Conservation (phyloP, 2,113 vertebrate species). For the Edolisoma coerulescens region DNA sequence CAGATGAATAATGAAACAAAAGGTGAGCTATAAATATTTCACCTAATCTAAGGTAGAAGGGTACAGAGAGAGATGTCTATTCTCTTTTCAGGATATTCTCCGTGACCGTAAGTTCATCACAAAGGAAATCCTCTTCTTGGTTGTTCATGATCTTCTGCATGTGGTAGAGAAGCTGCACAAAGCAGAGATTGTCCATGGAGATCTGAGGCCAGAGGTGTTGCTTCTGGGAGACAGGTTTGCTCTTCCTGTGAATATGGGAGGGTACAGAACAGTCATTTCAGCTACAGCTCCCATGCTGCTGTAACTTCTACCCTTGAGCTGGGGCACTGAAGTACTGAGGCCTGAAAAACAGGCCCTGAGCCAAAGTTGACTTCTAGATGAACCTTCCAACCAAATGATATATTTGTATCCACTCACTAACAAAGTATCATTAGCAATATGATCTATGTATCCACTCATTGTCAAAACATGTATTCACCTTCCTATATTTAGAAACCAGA, state of each 20-base stretch:
- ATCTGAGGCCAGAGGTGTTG: conserved; percentile 72
- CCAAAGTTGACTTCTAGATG: not conserved
- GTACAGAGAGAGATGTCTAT: not conserved
- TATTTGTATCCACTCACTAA: not conserved
- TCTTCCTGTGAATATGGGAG: not conserved
- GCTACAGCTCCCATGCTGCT: not conserved
- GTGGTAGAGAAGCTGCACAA: conserved; percentile 79
- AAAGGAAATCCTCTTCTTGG: conserved; percentile 48
- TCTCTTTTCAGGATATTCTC: conserved; percentile 69
- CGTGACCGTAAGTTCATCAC: conserved; percentile 32
- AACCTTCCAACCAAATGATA: not conserved
- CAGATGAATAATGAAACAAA: not conserved
- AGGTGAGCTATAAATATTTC: not conserved
- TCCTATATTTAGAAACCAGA: not conserved
- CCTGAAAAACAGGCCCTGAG: not conserved
- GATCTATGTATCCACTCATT: not conserved
- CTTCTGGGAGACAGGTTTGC: conserved; percentile 74
- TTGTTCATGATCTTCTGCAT: conserved; percentile 73
- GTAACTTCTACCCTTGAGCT: not conserved
- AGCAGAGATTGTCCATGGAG: conserved; percentile 80
- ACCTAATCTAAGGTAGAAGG: not conserved
- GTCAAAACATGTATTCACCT: not conserved
- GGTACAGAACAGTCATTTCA: not conserved
- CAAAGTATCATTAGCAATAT: not conserved
- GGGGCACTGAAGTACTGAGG: not conserved